phyloP scores from a whole-genome alignment of 2,797 vertebrate species.

The Eulemur mongoz region DNA sequence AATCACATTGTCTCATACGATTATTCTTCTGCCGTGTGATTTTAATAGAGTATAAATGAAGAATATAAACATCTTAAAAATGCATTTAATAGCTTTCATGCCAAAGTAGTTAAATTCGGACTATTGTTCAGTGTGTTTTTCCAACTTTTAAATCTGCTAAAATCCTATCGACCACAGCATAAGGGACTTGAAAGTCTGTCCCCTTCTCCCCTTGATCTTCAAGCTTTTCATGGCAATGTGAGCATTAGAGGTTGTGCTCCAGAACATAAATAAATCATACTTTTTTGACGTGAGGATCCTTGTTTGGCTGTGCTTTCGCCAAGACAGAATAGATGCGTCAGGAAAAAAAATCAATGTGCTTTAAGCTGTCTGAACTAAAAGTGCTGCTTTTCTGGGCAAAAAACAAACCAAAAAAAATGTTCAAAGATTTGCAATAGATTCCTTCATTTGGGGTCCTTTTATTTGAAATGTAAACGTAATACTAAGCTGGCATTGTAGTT shows the following conservation, averaged over 20 bases:
- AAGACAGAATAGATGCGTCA: not conserved
- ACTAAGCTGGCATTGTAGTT: not conserved
- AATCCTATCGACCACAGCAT: not conserved
- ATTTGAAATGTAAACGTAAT: not conserved
- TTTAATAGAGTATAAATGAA: not conserved
- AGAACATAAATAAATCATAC: slow-evolving; percentile 26
- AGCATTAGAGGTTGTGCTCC: not conserved
- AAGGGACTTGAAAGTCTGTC: not conserved
- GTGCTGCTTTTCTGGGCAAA: slow-evolving; percentile 15
- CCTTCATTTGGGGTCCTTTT: not conserved
- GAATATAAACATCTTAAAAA: not conserved
- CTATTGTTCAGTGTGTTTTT: not conserved
- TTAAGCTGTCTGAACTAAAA: slow-evolving; percentile 51
- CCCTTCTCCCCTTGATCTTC: not conserved
- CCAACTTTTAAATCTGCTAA: not conserved
- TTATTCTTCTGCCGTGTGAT: not conserved
- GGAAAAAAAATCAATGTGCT: slow-evolving; percentile 54
- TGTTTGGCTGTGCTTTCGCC: not conserved
- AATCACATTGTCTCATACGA: not conserved
- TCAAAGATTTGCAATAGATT: not conserved
- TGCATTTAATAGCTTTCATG: not conserved
- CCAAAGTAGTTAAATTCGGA: not conserved
- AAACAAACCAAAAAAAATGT: not conserved
- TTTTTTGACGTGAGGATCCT: not conserved
- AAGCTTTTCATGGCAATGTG: slow-evolving; percentile 17